These are phyloP conservation scores for Idaea biselata DNA, from an alignment of 2,888 invertebrate species.

Conservation along the genomic window DNA sequence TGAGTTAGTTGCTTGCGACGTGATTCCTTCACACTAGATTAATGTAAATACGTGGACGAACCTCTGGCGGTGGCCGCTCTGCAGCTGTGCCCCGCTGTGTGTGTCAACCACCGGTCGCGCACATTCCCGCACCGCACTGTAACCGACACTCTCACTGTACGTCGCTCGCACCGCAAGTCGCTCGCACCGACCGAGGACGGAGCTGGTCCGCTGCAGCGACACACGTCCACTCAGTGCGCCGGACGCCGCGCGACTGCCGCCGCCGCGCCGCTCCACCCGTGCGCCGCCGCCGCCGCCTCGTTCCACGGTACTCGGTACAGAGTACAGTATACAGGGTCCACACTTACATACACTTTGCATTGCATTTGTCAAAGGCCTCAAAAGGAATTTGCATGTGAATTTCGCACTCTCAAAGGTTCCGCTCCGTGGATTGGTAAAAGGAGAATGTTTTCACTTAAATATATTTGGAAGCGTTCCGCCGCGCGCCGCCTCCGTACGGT, in stretches of 20 bases:
- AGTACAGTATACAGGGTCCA: constrained; percentile 11
- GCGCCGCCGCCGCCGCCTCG: constrained; percentile 8
- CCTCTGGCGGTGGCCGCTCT: constrained; percentile 63
- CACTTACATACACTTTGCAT: constrained; percentile 30
- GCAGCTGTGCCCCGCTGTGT: constrained; percentile 43
- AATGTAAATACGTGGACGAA: constrained; percentile 29
- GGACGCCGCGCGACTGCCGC: constrained; percentile 56
- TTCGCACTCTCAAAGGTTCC: constrained; percentile 7
- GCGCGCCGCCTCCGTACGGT: background rate
- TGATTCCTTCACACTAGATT: too few relatives aligned
- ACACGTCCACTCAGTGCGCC: constrained; percentile 36
- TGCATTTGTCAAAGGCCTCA: constrained; percentile 26
- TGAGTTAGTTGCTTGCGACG: too few relatives aligned
- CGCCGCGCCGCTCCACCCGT: constrained; percentile 17
- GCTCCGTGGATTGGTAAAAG: background rate
- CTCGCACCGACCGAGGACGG: constrained; percentile 12
- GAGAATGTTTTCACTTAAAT: background rate
- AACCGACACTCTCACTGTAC: background rate
- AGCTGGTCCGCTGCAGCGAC: constrained; percentile 8
- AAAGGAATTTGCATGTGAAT: constrained; percentile 21
- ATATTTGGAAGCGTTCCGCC: background rate
- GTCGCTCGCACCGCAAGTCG: constrained; percentile 9
- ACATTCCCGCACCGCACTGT: constrained; percentile 27
- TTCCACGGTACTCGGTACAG: constrained; percentile 12
- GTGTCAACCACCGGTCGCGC: constrained; percentile 49